phyloP scores from a whole-genome alignment of 2,113 vertebrate species.

The Vidua macroura region DNA sequence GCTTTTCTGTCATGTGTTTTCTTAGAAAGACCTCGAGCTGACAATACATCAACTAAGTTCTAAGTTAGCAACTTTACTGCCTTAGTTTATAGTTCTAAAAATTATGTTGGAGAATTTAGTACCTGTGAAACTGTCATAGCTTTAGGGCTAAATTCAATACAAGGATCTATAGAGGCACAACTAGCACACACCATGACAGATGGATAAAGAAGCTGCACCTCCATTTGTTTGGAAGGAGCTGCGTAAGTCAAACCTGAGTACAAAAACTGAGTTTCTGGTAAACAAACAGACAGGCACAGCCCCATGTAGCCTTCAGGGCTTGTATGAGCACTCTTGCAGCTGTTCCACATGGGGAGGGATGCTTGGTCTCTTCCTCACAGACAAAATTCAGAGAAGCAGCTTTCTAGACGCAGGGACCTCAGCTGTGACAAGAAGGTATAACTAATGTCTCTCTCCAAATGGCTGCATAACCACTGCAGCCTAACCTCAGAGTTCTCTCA shows the following conservation, averaged over 20 bases:
- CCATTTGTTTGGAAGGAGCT: not conserved
- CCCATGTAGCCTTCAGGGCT: not conserved
- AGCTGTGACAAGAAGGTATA: not conserved
- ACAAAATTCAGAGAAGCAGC: not conserved
- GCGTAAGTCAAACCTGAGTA: not conserved
- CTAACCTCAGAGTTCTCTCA: not conserved
- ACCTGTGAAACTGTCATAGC: slow-evolving; percentile 29
- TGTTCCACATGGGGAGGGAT: not conserved
- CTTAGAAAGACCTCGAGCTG: slow-evolving; percentile 33
- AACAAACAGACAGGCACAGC: not conserved
- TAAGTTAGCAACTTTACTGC: slow-evolving; percentile 44
- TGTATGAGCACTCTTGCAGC: not conserved
- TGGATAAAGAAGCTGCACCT: not conserved
- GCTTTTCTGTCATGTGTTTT: slow-evolving; percentile 33
- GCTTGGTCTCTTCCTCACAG: not conserved
- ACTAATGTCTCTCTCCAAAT: not conserved
- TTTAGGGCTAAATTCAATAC: slow-evolving; percentile 1
- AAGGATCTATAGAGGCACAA: not conserved
- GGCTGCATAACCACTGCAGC: not conserved
- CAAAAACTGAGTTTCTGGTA: not conserved
- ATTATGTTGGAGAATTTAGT: slow-evolving; percentile 36
- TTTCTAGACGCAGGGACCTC: not conserved
- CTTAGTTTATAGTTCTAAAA: slow-evolving; percentile 47
- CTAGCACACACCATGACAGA: not conserved
- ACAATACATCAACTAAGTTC: slow-evolving; percentile 21